Evolutionary conservation across 2,113 vertebrate species (phyloP).

Genomic region (Gopherus flavomarginatus): DNA sequence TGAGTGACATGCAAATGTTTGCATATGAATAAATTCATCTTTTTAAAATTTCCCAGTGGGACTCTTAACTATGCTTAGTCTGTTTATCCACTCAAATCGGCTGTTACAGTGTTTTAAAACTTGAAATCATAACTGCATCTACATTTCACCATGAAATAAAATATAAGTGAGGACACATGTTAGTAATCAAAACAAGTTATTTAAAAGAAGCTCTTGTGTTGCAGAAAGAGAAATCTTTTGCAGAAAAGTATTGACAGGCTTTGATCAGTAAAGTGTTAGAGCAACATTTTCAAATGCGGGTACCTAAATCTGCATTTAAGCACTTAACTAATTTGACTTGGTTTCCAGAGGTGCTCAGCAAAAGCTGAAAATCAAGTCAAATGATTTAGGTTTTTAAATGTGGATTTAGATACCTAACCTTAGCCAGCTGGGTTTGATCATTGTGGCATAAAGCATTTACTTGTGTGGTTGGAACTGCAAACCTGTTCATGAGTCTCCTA

Average conservation of each 20-base stretch:
- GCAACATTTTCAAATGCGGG: neutral
- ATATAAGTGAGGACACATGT: slow-evolving; percentile 55
- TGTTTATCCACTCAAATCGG: slow-evolving; percentile 54
- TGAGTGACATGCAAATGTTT: slow-evolving; percentile 47
- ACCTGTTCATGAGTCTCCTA: neutral
- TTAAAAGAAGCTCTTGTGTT: slow-evolving; percentile 37
- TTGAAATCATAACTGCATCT: slow-evolving; percentile 40
- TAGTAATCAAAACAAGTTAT: slow-evolving; percentile 56
- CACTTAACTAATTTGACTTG: neutral
- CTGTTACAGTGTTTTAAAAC: slow-evolving; percentile 43
- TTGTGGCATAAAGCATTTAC: rapidly evolving
- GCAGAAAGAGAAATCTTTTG: neutral
- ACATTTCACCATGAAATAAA: slow-evolving; percentile 69
- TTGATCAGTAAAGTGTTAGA: neutral
- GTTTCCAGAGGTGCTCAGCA: neutral
- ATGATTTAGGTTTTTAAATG: neutral
- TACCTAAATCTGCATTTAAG: neutral
- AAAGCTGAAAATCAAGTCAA: rapidly evolving
- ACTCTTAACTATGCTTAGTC: slow-evolving; percentile 51
- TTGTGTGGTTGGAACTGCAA: neutral
- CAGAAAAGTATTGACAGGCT: slow-evolving; percentile 30
- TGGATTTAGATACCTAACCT: neutral
- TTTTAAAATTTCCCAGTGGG: slow-evolving; percentile 54
- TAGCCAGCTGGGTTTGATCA: neutral
- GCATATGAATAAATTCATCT: slow-evolving; percentile 43